These are phyloP conservation scores for Ferrisia virgata DNA, from an alignment of 2,888 invertebrate species.

Conservation along the genomic window DNA sequence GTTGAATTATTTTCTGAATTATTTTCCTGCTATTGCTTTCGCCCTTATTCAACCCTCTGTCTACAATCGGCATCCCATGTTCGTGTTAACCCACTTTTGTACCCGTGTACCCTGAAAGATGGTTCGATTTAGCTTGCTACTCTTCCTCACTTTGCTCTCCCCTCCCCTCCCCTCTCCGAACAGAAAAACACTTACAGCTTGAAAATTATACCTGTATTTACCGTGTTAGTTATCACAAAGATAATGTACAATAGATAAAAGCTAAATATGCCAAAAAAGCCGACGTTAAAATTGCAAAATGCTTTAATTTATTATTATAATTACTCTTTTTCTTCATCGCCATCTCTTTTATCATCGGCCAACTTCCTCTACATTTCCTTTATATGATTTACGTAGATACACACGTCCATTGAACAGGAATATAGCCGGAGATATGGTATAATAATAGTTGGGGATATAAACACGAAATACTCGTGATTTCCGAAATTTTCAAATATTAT, in stretches of 20 bases:
- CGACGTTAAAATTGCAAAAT: not conserved
- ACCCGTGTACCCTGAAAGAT: not conserved
- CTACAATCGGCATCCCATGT: no score
- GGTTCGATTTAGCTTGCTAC: not conserved
- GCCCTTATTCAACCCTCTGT: no score
- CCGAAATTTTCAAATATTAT: not conserved
- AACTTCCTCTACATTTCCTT: not conserved
- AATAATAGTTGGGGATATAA: no score
- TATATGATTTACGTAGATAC: not conserved
- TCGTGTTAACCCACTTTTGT: no score
- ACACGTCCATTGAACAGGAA: no score
- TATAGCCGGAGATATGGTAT: no score
- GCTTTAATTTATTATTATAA: conserved; percentile 8
- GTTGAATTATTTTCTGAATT: no score
- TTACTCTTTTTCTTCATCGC: not conserved
- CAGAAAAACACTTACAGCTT: no score
- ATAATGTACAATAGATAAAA: not conserved
- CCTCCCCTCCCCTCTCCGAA: no score
- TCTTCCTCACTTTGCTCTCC: not conserved
- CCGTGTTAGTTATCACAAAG: no score
- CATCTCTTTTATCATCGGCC: not conserved
- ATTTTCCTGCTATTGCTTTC: no score
- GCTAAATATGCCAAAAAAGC: not conserved
- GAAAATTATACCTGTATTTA: no score
- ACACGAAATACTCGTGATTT: not conserved